Evolutionary conservation across 2,113 vertebrate genomes (phyloP), one percentile per base, ranked within the genome.

Genomic region (Bothrops jararaca): DNA sequence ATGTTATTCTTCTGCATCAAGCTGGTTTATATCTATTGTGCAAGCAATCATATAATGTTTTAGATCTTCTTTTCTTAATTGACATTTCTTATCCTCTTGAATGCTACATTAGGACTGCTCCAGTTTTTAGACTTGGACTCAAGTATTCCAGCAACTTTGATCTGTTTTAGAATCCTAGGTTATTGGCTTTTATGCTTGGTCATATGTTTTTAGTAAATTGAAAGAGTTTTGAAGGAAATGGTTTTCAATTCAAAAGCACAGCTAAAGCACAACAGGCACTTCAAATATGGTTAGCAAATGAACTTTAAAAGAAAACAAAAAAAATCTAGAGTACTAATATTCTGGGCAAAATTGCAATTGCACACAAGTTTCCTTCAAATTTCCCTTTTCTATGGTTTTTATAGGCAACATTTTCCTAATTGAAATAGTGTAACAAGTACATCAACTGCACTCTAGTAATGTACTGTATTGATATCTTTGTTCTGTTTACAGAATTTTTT

Each of bases 241-340:
- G 22, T 56, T 86, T 92, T 54, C 91, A 91, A 94, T 93, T 93
- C 93, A 93, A 95, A 94, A 97, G 96, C 95, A 96, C 96, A 96
- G 91, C 89, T 93, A 95, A 98, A 97, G 97, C 97, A 98, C 96
- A 97, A 96, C 94, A 95, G 95, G 94, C 95, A 97, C 96, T 96
- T 96, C 93, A 97, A 96, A 97, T 97, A 96, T 95, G 96, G 94
- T 96, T 96, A 0, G 88, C 94, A 95, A 96, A 96, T 86, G 58
- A 92, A 96, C 92, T 95, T 96, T 91, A 57, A 90, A 90, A 90
- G 52, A 93, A 95, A 95, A 89, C 58, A 93, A 92, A 74, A 57
- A 96, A 95, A 95, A 89, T 88, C 86, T 91, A 91, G 92, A 93
- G 89, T 96, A 95, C 93, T 74, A 90, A 34, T 95, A 94, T 95